Conservation (phyloP, 92 coral and sea anemone species). For the Phenganax subtilis region DNA sequence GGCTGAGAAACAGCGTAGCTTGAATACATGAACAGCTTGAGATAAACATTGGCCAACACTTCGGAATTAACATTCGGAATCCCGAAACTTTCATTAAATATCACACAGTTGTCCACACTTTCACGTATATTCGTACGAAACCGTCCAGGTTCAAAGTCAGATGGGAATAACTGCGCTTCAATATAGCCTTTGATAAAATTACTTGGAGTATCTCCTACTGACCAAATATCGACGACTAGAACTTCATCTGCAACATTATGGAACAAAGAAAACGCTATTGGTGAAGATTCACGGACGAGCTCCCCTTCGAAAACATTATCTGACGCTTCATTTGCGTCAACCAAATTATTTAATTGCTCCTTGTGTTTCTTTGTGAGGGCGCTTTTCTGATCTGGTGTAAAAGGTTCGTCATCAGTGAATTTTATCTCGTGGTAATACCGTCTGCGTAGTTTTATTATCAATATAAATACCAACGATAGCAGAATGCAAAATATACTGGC, state of each 20-base stretch:
- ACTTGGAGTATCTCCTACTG: slow-evolving; percentile 10
- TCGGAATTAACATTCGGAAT: slow-evolving; percentile 24
- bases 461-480: background rate
- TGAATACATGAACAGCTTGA: slow-evolving; percentile 22
- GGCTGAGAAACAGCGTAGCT: background rate
- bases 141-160: slow-evolving; percentile 34
- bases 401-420: background rate
- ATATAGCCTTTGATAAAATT: slow-evolving; percentile 23
- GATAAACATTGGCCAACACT: background rate
- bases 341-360: background rate
- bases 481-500: slow-evolving; percentile 2
- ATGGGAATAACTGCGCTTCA: slow-evolving; percentile 36
- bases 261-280: slow-evolving; percentile 12
- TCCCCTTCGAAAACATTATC: slow-evolving; percentile 15
- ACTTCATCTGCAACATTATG: slow-evolving; percentile 17
- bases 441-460: slow-evolving; percentile 20
- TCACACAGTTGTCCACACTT: background rate
- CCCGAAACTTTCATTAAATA: slow-evolving; percentile 34
- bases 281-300: background rate
- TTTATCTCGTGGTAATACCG: background rate
- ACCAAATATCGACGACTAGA: slow-evolving; percentile 30
- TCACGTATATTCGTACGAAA: slow-evolving; percentile 32
- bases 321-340: background rate
- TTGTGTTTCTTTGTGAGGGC: background rate
- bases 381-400: background rate